Base-by-base conservation (phyloP, 2,797 vertebrate species). In the Apogon hyalosoma region DNA sequence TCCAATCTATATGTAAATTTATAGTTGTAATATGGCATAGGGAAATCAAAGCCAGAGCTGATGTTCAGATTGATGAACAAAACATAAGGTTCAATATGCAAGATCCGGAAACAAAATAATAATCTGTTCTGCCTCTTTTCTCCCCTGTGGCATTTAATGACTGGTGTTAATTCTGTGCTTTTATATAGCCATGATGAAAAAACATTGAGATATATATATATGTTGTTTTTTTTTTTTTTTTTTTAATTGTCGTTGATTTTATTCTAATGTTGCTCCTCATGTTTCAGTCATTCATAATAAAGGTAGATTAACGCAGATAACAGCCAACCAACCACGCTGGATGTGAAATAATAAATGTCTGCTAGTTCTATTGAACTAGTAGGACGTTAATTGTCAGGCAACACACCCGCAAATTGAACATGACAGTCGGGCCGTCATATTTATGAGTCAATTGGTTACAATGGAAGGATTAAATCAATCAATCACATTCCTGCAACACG, bases 1-100 rank as follows among this genome's bases (percentile, higher is more conserved):
- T 92, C 87, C 92, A 94, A 94, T 94, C 91, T 94, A 94, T 93
- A 94, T 94, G 93, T 92, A 94, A 94, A 93, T 94, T 85, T 60
- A 83, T 74, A 77, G 86, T 82, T 63, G 82, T 91, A 89, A 91
- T 89, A 81, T 87, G 85, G 84, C 79, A 88, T 66, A 60, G 80
- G 85, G 86, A 91, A 91, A 92, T 92, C 89, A 92, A 90, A 87
- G 83, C 83, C 70, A 80, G 77, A 77, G 79, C 80, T 90, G 89
- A 91, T 91, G 85, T 83, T 89, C 79, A 87, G 80, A 91, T 87
- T 90, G 84, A 93, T 93, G 90, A 90, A 92, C 67, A 86, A 86
- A 92, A 87, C 69, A 82, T 47, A 75, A 58, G 65, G 71, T 73
- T 72, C 46, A 63, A 70, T 69, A 80, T 66, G 68, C 69, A 73